Evolutionary conservation across 1,140 invertebrate genomes (phyloP), one percentile per base, ranked within the genome.

Genomic region (Drosophila paulistorum): DNA sequence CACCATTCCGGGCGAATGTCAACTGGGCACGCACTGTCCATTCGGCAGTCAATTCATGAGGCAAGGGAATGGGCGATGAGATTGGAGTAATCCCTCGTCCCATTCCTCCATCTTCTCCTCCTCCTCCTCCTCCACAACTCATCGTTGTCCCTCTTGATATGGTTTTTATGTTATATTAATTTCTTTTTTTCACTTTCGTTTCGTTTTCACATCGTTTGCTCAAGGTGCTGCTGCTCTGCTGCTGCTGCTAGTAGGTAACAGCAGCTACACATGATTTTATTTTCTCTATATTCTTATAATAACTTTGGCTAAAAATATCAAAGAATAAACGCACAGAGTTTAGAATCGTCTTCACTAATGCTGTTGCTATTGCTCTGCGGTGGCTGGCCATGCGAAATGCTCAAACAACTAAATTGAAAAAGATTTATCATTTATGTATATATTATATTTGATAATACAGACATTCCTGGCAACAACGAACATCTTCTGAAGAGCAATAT

Each of bases 21-120:
- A 92, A 66, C 41, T 92, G 90, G 3, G 91, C 91, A n/a, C 85
- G 90, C 37, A 92, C 91, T 10, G 90, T 92, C 91, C 91, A 92
- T 70, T 92, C 91, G 37, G 91, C 91, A 11, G 91, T 92, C 51
- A 92, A 55, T 54, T 92, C 90, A 55, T 92, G 91, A 1, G 87
- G 87, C 74, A 77, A 51, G 3, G 54, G 30, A 6, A 66, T 64
- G 59, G 71, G 51, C 60, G 68, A 71, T 42, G 37, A n/a, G 3
- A 14, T 35, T 17, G 57, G 33, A 11, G 33, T 51, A 11, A 20
- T n/a, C 11, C 11, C 45, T n/a, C 45, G 17, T 17, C 45, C 45
- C 20, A 11, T 4, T 23, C 45, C 45, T 11, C 45, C 20, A 10
- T 9, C 45, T 11, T 17, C 20, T 0, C 10, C 20, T 4, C 17